These are phyloP conservation scores for Lithophane socia DNA, from an alignment of 2,888 invertebrate species.

Conservation along the genomic window DNA sequence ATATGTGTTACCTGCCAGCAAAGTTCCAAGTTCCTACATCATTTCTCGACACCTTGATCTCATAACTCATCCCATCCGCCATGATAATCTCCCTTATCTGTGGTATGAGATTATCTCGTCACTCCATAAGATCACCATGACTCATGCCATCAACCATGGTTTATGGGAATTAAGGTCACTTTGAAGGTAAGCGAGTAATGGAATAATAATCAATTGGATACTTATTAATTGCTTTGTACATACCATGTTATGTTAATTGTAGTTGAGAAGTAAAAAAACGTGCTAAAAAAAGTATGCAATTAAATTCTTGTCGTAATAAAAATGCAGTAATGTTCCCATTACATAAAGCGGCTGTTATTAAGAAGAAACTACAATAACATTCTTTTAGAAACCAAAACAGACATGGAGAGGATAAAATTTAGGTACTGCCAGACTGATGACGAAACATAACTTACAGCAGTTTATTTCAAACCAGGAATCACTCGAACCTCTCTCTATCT, in stretches of 20 bases:
- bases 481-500: too few relatives aligned
- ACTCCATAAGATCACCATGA: conserved; percentile 39
- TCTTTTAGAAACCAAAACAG: too few relatives aligned
- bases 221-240: conserved; percentile 14
- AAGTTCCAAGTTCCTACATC: neutral
- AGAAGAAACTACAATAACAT: too few relatives aligned
- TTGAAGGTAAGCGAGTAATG: conserved; percentile 31
- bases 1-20: neutral
- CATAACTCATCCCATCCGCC: neutral
- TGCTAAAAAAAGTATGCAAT: neutral
- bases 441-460: neutral
- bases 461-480: neutral
- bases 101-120: conserved; percentile 44
- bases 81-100: conserved; percentile 46
- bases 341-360: neutral
- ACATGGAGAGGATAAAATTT: too few relatives aligned
- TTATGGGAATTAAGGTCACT: conserved; percentile 57
- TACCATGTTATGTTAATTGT: conserved; percentile 35
- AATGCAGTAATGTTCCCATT: neutral
- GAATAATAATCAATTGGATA: conserved; percentile 50
- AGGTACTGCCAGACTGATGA: neutral
- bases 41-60: neutral
- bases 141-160: conserved; percentile 32
- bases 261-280: neutral
- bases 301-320: neutral